Evolutionary conservation across 2,113 vertebrate species (phyloP), one percentile per base, ranked within the genome.

Genomic region (Neopipo cinnamomea): DNA sequence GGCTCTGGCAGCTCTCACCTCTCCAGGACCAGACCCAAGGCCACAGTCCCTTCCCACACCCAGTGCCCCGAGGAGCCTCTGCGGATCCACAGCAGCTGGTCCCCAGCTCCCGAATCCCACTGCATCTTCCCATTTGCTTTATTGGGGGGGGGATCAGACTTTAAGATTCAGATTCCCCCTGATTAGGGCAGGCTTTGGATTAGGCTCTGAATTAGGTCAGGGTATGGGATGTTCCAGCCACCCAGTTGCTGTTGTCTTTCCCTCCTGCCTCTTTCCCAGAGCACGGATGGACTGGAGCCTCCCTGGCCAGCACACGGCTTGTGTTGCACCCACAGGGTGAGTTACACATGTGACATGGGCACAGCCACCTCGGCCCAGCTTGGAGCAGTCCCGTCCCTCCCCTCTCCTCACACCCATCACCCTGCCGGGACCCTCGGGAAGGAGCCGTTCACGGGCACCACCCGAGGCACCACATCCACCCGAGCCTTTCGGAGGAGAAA

Each of bases 381-480:
- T 6, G 0, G 0, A 24, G 12, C 68, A 37, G 18, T 37, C 14
- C 13, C 5, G 1, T 25, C 59, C 55, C 39, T 31, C 12, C 37
- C 2, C 1, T 0, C 6, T 15, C 41, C 50, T n/a, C 7, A 15
- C 23, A 12, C 52, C 67, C 65, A 28, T 4, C 12, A 8, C 35
- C 41, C 39, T 6, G 0, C 30, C 47, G 18, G 41, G 33, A 66
- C 25, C 55, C 56, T 25, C 1, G 1, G 82, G 74, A 68, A 15
- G n/a, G 11, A 19, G 12, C 33, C 21, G 14, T 58, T 35, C 33
- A 6, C 5, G 41, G 41, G 19, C 68, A 5, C 14, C 12, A 1
- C 31, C 31, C 0, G 0, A 5, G 33, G 11, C 14, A 0, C 24
- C 0, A 0, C 11, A 0, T n/a, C 70, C 81, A 0, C 9, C 66